Percentiles rank a stretch among this genome's conserved stretches.
These are phyloP conservation scores for Bradysia coprophila DNA, from an alignment of 1,140 invertebrate genomes.

Conservation along the genomic window DNA sequence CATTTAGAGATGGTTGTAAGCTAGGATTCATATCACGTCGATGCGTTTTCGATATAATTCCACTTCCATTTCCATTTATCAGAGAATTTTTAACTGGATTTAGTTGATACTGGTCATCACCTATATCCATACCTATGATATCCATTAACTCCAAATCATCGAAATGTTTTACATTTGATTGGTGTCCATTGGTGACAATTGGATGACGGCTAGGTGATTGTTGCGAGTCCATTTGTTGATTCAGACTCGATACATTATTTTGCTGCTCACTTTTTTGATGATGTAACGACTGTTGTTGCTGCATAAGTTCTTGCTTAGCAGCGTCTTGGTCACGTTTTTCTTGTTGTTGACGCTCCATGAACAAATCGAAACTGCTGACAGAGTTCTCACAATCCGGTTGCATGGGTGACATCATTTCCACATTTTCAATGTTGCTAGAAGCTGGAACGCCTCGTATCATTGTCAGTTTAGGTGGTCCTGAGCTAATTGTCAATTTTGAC, in stretches of 20 bases:
- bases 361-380: constrained; percentile 1
- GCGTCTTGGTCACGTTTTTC: neutral
- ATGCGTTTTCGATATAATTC: neutral
- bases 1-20: constrained; percentile 18
- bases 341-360: constrained; percentile 1
- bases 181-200: neutral
- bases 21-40: constrained; percentile 18
- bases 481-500: neutral
- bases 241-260: no score
- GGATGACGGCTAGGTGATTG: no score
- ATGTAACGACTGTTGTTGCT: constrained; percentile 5
- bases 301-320: neutral
- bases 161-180: constrained; percentile 14
- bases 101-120: constrained; percentile 11
- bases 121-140: constrained; percentile 23
- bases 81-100: neutral
- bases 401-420: constrained; percentile 8
- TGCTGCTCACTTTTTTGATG: neutral
- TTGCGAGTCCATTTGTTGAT: no score
- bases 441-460: no score
- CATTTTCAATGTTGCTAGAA: neutral
- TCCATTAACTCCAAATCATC: constrained; percentile 21
- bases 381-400: constrained; percentile 5
- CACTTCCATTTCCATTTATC: neutral
- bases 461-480: neutral